These are phyloP conservation scores for Leptinotarsa rubiginosa DNA, from an alignment of 2,888 invertebrate genomes.

Conservation along the genomic window DNA sequence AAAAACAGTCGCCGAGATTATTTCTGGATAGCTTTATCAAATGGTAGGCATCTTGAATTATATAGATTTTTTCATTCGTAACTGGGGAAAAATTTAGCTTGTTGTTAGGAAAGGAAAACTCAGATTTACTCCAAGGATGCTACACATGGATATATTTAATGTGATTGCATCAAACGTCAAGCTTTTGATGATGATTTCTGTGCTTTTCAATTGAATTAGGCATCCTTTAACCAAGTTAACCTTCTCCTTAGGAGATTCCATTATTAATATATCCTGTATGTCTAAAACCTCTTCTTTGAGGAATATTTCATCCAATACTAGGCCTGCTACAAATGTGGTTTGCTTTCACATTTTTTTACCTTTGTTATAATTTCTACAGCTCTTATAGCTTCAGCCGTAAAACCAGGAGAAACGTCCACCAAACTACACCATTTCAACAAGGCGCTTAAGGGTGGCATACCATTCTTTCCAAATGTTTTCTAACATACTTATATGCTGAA, in stretches of 20 bases:
- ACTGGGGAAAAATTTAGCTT: not conserved
- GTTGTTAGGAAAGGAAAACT: not conserved
- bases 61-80: conserved; percentile 29
- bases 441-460: conserved; percentile 48
- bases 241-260: not conserved
- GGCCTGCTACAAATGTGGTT: conserved; percentile 23
- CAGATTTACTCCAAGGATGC: not conserved
- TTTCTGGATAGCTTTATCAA: conserved; percentile 42
- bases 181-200: not conserved
- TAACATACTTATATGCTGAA: not conserved
- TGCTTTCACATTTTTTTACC: too few species aligned
- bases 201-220: not conserved
- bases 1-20: conserved; percentile 37
- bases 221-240: not conserved
- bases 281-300: conserved; percentile 39
- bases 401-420: conserved; percentile 48
- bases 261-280: not conserved
- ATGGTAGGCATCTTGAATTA: conserved; percentile 44
- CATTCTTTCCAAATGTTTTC: not conserved
- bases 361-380: conserved; percentile 36
- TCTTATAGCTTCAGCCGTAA: conserved; percentile 42
- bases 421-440: conserved; percentile 47
- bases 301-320: conserved; percentile 46
- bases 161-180: not conserved
- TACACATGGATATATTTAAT: not conserved